Evolutionary conservation across 2,888 invertebrate species (phyloP), one percentile per base, ranked within the genome.

Genomic region (Andrena trimmerana): DNA sequence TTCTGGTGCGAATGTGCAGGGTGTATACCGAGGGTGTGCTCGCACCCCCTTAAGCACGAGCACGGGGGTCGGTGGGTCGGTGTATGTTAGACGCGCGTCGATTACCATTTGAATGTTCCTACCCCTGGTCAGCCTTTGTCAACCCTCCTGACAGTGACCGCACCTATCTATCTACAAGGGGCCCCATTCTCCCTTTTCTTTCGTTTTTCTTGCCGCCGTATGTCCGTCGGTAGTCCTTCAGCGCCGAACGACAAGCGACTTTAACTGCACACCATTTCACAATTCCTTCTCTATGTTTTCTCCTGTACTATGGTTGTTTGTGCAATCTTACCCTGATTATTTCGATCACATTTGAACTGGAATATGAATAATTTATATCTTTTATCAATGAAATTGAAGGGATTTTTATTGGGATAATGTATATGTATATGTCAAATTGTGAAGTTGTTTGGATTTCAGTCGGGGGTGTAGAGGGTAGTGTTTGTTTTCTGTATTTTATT

Each of bases 21-120:
- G 76, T 86, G 88, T 86, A 77, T 85, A 66, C 83, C 84, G 69
- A 80, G 85, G 78, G 84, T 85, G 84, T 77, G 83, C 81, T 20
- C 29, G 83, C 85, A 87, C 75, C 85, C 86, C 85, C 87, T 87
- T 86, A 81, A 81, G 72, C 72, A 29, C 62, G 69, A 70, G 71
- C 71, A 78, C 68, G 75, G 83, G 75, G 73, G 70, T 63, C 78
- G 85, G 74, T 77, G 78, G 78, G 81, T 81, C 81, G 84, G 85
- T 88, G 90, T 91, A 92, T 91, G 92, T 92, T 93, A 92, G 92
- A 92, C 86, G 89, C 88, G 87, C 91, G 90, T 88, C 89, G 89
- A 93, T 94, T 94, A 93, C 92, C 94, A 93, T 94, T 89, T 93
- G 92, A 94, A 94, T 93, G 91, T 86, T 83, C 88, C 83, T 84